Evolutionary conservation across 2,797 vertebrate species (phyloP).

Genomic region (Streptopelia turtur): DNA sequence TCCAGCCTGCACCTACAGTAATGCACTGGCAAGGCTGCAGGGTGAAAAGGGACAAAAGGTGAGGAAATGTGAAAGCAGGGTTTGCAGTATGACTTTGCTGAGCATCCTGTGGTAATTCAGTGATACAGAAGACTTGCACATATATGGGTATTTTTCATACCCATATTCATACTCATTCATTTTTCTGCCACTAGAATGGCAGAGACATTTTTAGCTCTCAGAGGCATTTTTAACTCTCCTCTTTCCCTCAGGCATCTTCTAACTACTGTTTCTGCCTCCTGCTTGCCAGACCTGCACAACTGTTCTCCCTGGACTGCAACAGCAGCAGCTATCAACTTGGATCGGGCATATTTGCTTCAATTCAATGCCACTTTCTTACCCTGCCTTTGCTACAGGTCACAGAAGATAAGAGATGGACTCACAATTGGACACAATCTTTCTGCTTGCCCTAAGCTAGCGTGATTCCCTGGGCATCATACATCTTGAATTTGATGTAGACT

Average conservation of each 20-base stretch:
- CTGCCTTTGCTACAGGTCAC: background rate
- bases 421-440: background rate
- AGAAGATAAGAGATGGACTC: background rate
- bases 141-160: background rate
- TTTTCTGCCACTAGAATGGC: background rate
- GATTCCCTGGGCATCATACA: background rate
- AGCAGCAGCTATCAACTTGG: background rate
- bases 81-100: background rate
- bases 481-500: background rate
- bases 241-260: background rate
- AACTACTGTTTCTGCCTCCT: background rate
- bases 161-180: too few relatives aligned
- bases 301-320: background rate
- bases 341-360: background rate
- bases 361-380: background rate
- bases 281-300: background rate
- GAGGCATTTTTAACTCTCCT: background rate
- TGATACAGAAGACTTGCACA: background rate
- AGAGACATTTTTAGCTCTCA: background rate
- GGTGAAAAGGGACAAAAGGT: background rate
- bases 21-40: accelerated
- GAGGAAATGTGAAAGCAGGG: background rate
- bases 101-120: background rate
- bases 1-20: background rate
- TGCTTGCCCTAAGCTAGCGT: background rate